These are phyloP conservation scores for Thymelicus sylvestris DNA, from an alignment of 2,888 invertebrate genomes.

Conservation along the genomic window DNA sequence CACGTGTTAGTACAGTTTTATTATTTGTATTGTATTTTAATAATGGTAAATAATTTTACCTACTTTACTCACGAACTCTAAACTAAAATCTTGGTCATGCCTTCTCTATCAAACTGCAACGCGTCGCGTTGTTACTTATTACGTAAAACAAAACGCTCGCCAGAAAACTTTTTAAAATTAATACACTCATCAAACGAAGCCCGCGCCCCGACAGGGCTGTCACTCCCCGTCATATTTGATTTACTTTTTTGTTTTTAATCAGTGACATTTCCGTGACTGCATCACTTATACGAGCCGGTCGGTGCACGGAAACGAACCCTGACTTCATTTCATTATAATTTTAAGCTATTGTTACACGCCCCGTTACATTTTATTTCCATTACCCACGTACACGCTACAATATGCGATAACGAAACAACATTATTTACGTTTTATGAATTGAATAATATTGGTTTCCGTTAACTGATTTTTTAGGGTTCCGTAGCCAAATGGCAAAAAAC, in stretches of 20 bases:
- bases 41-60: neutral
- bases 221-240: constrained; percentile 42
- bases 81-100: neutral
- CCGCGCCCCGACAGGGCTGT: constrained; percentile 28
- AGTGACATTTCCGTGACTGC: constrained; percentile 70
- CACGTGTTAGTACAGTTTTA: no score
- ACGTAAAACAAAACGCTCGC: constrained; percentile 12
- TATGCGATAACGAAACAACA: constrained; percentile 50
- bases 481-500: no score
- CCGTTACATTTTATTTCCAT: constrained; percentile 54
- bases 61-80: neutral
- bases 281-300: constrained; percentile 53
- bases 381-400: constrained; percentile 49
- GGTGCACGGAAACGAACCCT: constrained; percentile 54
- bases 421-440: constrained; percentile 50
- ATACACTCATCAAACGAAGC: constrained; percentile 33
- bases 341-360: constrained; percentile 50
- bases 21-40: no score
- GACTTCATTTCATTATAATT: constrained; percentile 51
- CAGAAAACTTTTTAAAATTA: constrained; percentile 24
- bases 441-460: constrained; percentile 50
- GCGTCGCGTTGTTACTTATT: neutral
- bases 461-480: no score
- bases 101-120: neutral
- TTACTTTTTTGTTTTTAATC: constrained; percentile 61